Percentiles rank a stretch among this genome's conserved stretches.
Conservation (phyloP, 2,113 vertebrate genomes). For the Grallaria varia region DNA sequence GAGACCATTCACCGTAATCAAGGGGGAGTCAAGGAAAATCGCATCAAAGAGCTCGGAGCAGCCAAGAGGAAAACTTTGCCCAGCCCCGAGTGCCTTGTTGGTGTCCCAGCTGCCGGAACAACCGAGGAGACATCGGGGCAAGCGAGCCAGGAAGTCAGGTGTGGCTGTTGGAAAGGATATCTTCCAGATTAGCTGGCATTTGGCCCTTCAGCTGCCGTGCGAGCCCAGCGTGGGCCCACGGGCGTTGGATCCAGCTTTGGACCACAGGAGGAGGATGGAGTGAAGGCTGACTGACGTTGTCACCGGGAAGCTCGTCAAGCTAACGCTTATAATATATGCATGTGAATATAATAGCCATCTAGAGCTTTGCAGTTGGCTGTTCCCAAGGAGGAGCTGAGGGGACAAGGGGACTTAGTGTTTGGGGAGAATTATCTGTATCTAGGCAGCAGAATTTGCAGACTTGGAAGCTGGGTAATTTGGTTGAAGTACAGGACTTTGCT, state of each 20-base stretch:
- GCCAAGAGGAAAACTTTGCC: conserved; percentile 57
- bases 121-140: not conserved
- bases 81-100: not conserved
- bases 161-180: conserved; percentile 27
- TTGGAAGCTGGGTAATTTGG: not conserved
- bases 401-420: not conserved
- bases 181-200: conserved; percentile 46
- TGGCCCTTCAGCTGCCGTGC: conserved; percentile 50
- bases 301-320: conserved; percentile 29
- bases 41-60: conserved; percentile 44
- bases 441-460: not conserved
- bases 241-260: conserved; percentile 44
- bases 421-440: not conserved
- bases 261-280: conserved; percentile 40
- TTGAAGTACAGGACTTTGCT: not conserved
- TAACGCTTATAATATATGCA: not conserved
- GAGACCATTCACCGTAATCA: conserved; percentile 39
- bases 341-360: not conserved
- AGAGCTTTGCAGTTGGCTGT: not conserved
- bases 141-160: conserved; percentile 58
- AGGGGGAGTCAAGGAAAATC: conserved; percentile 65
- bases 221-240: not conserved
- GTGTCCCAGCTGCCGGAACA: conserved; percentile 51
- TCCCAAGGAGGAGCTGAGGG: not conserved
- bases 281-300: conserved; percentile 25